Conservation (phyloP, 2,888 invertebrate species). For the Helicoverpa assulta region DNA sequence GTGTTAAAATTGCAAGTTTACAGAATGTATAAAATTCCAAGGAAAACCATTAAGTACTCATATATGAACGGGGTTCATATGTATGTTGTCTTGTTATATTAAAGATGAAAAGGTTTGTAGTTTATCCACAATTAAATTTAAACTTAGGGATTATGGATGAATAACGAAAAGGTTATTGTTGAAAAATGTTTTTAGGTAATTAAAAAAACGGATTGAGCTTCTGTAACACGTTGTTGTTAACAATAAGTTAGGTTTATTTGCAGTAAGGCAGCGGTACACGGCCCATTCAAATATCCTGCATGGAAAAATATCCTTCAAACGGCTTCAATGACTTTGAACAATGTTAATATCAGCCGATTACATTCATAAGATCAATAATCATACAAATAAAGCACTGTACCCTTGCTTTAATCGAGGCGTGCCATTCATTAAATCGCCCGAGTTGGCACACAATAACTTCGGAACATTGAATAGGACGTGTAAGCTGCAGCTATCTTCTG, state of each 20-base stretch:
- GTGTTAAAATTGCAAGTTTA: slow-evolving; percentile 86
- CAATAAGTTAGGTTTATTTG: slow-evolving; percentile 72
- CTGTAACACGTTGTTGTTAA: slow-evolving; percentile 86
- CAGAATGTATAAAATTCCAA: slow-evolving; percentile 77
- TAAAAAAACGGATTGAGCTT: slow-evolving; percentile 88
- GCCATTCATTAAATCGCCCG: not conserved
- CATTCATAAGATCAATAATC: not conserved
- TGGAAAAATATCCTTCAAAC: not conserved
- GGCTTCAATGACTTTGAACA: not conserved
- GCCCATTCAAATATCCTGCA: slow-evolving; percentile 18
- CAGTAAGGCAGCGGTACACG: slow-evolving; percentile 41
- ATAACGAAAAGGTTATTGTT: slow-evolving; percentile 88
- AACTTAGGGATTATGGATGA: slow-evolving; percentile 85
- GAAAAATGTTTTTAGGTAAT: slow-evolving; percentile 89
- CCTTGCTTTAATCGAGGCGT: not conserved
- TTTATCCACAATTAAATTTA: slow-evolving; percentile 87
- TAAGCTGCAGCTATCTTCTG: slow-evolving; percentile 64
- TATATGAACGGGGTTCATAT: slow-evolving; percentile 83
- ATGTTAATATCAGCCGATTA: no score
- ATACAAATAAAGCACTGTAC: no score
- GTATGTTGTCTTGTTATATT: slow-evolving; percentile 89
- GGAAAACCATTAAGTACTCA: slow-evolving; percentile 70
- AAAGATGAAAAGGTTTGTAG: slow-evolving; percentile 83
- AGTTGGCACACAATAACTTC: no score
- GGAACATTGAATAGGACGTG: slow-evolving; percentile 61